phyloP scores from a whole-genome alignment of 2,113 vertebrate species.

The Brachionichthys hirsutus region DNA sequence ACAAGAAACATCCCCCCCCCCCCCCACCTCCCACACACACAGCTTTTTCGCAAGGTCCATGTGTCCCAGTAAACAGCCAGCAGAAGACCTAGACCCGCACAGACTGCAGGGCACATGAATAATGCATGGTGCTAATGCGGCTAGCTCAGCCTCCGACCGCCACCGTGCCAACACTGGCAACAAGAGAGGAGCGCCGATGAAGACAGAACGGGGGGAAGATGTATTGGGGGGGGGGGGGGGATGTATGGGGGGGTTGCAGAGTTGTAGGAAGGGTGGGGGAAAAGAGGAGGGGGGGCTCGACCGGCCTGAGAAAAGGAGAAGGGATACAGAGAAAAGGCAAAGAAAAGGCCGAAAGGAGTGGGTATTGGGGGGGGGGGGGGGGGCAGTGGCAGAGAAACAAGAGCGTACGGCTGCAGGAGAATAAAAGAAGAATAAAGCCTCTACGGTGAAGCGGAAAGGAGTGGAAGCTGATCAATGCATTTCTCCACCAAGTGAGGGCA shows the following conservation, averaged over 20 bases:
- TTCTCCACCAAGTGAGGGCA: constrained; percentile 28
- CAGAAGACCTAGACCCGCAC: constrained; percentile 60
- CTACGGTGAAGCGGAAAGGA: constrained; percentile 30
- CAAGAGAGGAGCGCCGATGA: constrained; percentile 29
- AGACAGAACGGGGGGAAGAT: not conserved
- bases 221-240: constrained; percentile 31
- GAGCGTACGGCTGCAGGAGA: constrained; percentile 39
- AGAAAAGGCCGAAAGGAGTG: constrained; percentile 67
- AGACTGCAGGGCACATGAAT: constrained; percentile 77
- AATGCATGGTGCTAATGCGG: constrained; percentile 78
- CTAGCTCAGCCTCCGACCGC: constrained; percentile 54
- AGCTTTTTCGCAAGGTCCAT: constrained; percentile 44
- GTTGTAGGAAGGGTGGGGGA: constrained; percentile 12
- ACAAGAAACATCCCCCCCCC: not conserved
- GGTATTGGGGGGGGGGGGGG: constrained; percentile 64
- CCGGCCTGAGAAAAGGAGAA: constrained; percentile 60
- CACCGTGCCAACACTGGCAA: constrained; percentile 55
- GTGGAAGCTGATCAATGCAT: constrained; percentile 42
- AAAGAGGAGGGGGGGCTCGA: constrained; percentile 21
- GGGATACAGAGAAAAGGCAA: constrained; percentile 46
- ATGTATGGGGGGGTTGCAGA: constrained; percentile 42
- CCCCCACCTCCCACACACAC: constrained; percentile 16
- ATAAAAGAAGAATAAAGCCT: constrained; percentile 51
- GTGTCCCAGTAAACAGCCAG: constrained; percentile 50
- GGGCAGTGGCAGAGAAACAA: constrained; percentile 50